A percentile compares a stretch with the other conserved stretches of the same genome.
These are phyloP conservation scores for human (Homo sapiens) DNA, from an alignment of 2,113 vertebrate species.

Conservation along the genomic window GRCh38 chrX:13088501-13089000, in stretches of 20 bases:
- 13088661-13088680: conserved; percentile 12
- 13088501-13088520: neutral
- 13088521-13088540: neutral
- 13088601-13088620: neutral
- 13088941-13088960: neutral
- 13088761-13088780: neutral
- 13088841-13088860: neutral
- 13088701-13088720: neutral
- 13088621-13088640: neutral
- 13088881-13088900: neutral
- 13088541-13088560: neutral
- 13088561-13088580: neutral
- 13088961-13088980: neutral
- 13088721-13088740: neutral
- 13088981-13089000: neutral
- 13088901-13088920: neutral
- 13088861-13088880: neutral
- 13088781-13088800: neutral
- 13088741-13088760: neutral
- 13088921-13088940: neutral
- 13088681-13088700: neutral
- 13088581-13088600: neutral
- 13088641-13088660: neutral
- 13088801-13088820: neutral
- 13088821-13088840: neutral